Evolutionary conservation across 2,888 invertebrate species (phyloP).

Genomic region (Caenorhabditis imperialis): DNA sequence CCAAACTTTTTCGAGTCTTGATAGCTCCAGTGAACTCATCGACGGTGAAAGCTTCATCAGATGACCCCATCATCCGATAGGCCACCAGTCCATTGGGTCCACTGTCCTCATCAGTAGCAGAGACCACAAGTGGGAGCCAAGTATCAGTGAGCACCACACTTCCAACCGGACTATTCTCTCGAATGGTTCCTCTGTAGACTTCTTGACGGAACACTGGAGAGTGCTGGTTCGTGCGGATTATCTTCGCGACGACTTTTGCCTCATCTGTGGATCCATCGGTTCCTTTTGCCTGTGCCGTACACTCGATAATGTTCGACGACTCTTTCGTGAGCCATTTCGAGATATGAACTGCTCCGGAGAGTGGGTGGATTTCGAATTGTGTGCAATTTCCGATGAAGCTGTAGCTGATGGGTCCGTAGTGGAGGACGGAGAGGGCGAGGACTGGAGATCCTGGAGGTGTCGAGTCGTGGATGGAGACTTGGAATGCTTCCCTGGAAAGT

Average conservation of each 20-base stretch:
- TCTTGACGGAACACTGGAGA: conserved; percentile 82
- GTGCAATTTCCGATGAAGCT: conserved; percentile 44
- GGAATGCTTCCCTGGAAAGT: conserved; percentile 30
- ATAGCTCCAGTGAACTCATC: conserved; percentile 89
- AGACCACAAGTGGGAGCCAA: conserved; percentile 86
- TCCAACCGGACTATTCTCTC: conserved; percentile 81
- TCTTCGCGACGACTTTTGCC: conserved; percentile 60
- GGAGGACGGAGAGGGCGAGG: conserved; percentile 38
- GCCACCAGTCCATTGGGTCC: conserved; percentile 87
- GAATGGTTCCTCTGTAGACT: conserved; percentile 87
- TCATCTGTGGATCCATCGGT: conserved; percentile 49
- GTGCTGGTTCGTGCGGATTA: conserved; percentile 70
- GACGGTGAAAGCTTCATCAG: conserved; percentile 82
- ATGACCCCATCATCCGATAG: conserved; percentile 86
- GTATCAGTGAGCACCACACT: conserved; percentile 15
- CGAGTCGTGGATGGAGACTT: conserved; percentile 41
- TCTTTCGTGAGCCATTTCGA: conserved; percentile 61
- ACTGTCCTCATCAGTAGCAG: conserved; percentile 88
- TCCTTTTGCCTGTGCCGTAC: conserved; percentile 51
- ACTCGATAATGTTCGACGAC: conserved; percentile 55
- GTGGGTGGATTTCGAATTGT: conserved; percentile 59
- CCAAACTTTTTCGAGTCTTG: conserved; percentile 85
- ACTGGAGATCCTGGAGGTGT: conserved; percentile 58
- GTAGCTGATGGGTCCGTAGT: conserved; percentile 50
- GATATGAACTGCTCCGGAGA: conserved; percentile 60